Conservation (phyloP, 2,797 vertebrate species). For the Hypotaenidia okinawae region DNA sequence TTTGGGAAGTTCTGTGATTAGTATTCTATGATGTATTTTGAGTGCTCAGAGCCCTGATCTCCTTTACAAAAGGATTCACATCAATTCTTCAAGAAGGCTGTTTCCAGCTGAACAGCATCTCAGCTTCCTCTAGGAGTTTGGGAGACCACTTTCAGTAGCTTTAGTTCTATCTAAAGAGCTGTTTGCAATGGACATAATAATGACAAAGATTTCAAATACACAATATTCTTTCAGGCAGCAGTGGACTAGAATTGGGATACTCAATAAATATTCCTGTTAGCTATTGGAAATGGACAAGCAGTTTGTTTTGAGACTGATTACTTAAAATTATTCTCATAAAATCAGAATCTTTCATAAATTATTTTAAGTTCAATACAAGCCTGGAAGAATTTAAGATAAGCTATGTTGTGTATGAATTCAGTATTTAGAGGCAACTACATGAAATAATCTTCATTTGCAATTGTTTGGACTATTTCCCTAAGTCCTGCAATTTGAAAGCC, state of each 20-base stretch:
- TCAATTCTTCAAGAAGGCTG: constrained; percentile 49
- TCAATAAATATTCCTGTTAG: constrained; percentile 3
- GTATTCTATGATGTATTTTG: constrained; percentile 50
- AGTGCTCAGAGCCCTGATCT: constrained; percentile 51
- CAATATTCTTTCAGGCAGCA: background rate
- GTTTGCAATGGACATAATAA: constrained; percentile 30
- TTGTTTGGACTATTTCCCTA: background rate
- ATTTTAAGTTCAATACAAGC: background rate
- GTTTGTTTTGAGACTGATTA: background rate
- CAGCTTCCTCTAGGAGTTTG: constrained; percentile 37
- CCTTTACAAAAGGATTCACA: constrained; percentile 55
- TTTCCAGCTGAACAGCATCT: constrained; percentile 45
- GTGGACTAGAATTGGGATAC: background rate
- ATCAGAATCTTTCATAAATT: background rate
- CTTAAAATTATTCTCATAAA: background rate
- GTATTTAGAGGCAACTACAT: background rate
- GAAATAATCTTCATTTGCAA: background rate
- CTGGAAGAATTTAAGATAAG: background rate
- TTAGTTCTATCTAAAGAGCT: constrained; percentile 27
- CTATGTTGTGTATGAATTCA: background rate
- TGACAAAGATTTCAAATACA: constrained; percentile 25
- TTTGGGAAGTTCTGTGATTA: constrained; percentile 40
- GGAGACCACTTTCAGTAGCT: constrained; percentile 40
- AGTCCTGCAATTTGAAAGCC: constrained; percentile 10
- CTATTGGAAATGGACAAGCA: background rate